These are phyloP conservation scores for Casuarius casuarius DNA, from an alignment of 2,113 vertebrate genomes.

Conservation along the genomic window DNA sequence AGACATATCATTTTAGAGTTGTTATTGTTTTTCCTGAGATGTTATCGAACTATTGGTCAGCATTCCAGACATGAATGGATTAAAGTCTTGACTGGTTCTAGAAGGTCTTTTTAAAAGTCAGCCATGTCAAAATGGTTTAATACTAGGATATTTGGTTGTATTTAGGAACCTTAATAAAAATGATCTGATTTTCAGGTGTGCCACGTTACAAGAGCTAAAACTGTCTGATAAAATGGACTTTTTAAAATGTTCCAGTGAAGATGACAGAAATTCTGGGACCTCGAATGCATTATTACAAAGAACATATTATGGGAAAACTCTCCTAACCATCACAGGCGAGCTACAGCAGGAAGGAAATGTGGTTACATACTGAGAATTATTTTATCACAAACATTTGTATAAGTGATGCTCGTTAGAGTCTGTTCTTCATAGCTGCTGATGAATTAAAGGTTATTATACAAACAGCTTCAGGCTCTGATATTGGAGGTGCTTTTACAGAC, in stretches of 20 bases:
- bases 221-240: background rate
- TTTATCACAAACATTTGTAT: background rate
- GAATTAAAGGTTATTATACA: background rate
- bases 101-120: background rate
- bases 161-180: background rate
- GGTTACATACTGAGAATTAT: background rate
- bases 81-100: background rate
- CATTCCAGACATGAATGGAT: background rate
- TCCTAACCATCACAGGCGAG: background rate
- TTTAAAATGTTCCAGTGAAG: background rate
- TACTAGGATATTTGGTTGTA: background rate
- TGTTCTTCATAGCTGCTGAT: background rate
- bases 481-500: background rate
- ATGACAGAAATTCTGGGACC: background rate
- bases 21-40: background rate
- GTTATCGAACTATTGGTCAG: background rate
- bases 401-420: background rate
- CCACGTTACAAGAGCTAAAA: background rate
- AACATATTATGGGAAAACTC: rapidly evolving
- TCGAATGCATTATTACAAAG: background rate
- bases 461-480: background rate
- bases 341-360: background rate
- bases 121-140: background rate
- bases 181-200: background rate
- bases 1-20: background rate